phyloP scores from a whole-genome alignment of 2,888 invertebrate genomes.

The Plagodis pulveraria region DNA sequence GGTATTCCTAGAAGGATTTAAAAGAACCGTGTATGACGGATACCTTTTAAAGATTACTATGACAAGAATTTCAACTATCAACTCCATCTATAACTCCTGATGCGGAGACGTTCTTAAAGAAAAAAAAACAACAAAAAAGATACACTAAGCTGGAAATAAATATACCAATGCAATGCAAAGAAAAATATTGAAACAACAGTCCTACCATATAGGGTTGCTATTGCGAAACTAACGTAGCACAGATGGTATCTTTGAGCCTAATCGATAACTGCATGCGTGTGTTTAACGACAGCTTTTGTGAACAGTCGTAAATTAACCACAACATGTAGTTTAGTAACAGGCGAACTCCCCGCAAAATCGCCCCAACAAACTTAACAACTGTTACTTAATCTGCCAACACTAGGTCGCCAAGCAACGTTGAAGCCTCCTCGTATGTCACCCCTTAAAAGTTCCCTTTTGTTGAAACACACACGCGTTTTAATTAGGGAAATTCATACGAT shows the following conservation, averaged over 20 bases:
- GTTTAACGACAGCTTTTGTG: neutral
- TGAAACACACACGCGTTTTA: slow-evolving; percentile 8
- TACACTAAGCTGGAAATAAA: no score
- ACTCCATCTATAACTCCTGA: no score
- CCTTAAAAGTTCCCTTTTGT: slow-evolving; percentile 5
- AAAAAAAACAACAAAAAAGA: no score
- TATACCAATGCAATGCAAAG: no score
- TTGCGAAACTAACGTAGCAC: no score
- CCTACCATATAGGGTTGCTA: no score
- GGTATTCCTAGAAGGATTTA: no score
- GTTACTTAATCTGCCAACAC: neutral
- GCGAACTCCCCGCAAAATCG: neutral
- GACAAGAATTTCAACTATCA: no score
- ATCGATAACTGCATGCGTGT: neutral
- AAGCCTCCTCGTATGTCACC: neutral
- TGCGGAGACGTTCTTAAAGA: no score
- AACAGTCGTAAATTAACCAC: neutral
- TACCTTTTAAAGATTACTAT: no score
- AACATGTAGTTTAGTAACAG: neutral
- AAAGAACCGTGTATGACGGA: no score
- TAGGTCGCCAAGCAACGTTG: neutral
- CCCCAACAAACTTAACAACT: neutral
- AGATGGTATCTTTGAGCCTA: neutral
- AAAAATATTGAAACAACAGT: no score
- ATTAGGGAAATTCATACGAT: slow-evolving; percentile 1